Base-by-base conservation (phyloP, 2,888 invertebrate genomes). In the Ernsta delagoae region DNA sequence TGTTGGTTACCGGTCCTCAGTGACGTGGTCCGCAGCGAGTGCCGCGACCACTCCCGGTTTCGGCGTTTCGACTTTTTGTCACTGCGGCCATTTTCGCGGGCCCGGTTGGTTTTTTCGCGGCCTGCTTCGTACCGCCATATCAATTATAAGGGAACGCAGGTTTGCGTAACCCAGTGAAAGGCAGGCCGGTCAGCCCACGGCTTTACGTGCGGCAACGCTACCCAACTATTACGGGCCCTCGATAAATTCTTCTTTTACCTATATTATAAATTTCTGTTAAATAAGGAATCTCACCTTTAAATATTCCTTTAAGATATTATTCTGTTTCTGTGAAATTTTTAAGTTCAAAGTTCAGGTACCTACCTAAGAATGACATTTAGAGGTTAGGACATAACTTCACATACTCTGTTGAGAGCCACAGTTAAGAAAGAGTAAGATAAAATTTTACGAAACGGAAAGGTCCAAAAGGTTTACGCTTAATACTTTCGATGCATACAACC, bases 71-170 rank as follows among this genome's bases (percentile, higher is more conserved):
- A 73, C 79, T 87, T 86, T 86, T 86, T 86, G 80, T 75, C 48
- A 61, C 54, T 69, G 70, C 78, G 74, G 80, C 83, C 86, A 81
- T 85, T 85, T 87, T 79, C 77, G 79, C 79, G 72, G 72, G 77
- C 78, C 77, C 71, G 77, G 74, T 73, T 75, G 73, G 73, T 77
- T 81, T 81, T 81, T 82, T 69, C 72, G 72, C 73, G 73, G 75
- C 79, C 78, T 78, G 79, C 82, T 84, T 79, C 76, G 75, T 80
- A 77, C 78, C 76, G 77, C 82, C 76, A 80, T 87, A 83, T 86
- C 85, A 87, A 86, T 88, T 88, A 88, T 82, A 81, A 79, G 81
- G 83, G 83, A 84, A 84, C 85, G 83, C 78, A 77, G 78, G 73
- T 80, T 85, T 78, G 83, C 82, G 84, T 83, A 84, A 83, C 77